Evolutionary conservation across 2,888 invertebrate genomes (phyloP).

Genomic region (Dryobota labecula): DNA sequence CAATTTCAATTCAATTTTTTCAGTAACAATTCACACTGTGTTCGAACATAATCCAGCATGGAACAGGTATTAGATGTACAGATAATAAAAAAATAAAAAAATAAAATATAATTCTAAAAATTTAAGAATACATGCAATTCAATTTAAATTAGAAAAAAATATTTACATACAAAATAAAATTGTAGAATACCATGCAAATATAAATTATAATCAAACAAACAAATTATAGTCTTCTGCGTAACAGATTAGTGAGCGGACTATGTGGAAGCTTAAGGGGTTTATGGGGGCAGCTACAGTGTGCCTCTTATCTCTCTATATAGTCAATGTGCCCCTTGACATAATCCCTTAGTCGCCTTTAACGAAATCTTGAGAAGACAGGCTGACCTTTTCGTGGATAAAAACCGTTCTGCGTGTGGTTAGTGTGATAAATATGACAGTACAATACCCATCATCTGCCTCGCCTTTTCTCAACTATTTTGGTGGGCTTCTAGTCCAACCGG

Average conservation of each 20-base stretch:
- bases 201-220: too few relatives aligned
- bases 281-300: background rate
- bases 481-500: background rate
- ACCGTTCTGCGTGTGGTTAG: background rate
- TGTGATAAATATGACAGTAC: conserved; percentile 9
- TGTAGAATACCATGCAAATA: too few relatives aligned
- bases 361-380: conserved; percentile 21
- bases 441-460: background rate
- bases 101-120: too few relatives aligned
- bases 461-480: background rate
- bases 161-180: too few relatives aligned
- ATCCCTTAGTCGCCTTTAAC: conserved; percentile 30
- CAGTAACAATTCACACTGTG: too few relatives aligned
- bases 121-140: too few relatives aligned
- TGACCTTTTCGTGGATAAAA: conserved; percentile 22
- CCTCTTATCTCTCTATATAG: conserved; percentile 40
- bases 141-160: too few relatives aligned
- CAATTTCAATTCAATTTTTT: too few relatives aligned
- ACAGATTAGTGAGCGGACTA: background rate
- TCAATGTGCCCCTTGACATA: conserved; percentile 43
- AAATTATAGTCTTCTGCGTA: too few relatives aligned
- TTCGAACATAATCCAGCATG: too few relatives aligned
- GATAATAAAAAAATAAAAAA: too few relatives aligned
- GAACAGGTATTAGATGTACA: too few relatives aligned
- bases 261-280: conserved; percentile 6